Evolutionary conservation across 92 coral and sea anemone genomes (phyloP).

Genomic region (Bergia puertoricense): DNA sequence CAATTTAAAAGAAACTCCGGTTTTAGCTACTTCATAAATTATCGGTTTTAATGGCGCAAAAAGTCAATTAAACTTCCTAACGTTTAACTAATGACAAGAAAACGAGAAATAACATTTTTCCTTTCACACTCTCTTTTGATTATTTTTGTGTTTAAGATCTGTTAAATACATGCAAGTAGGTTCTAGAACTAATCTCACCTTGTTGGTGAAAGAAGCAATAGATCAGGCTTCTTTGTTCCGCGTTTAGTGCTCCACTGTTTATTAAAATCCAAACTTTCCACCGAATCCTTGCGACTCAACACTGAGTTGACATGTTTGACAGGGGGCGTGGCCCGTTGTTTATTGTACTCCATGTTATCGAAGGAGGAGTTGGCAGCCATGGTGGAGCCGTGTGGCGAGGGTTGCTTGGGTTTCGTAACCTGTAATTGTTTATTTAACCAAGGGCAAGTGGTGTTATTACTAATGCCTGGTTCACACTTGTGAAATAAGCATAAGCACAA

Average conservation of each 20-base stretch:
- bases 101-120: too few relatives aligned
- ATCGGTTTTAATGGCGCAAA: too few relatives aligned
- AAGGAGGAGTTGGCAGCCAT: background rate
- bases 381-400: background rate
- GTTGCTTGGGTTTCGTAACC: conserved; percentile 26
- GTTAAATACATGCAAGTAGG: too few relatives aligned
- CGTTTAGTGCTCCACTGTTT: conserved; percentile 32
- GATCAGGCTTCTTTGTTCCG: conserved; percentile 28
- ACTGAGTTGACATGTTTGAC: conserved; percentile 15
- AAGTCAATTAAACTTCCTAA: too few relatives aligned
- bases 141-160: too few relatives aligned
- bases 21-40: too few relatives aligned
- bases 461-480: too few relatives aligned
- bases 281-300: conserved; percentile 16
- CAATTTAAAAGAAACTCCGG: too few relatives aligned
- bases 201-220: conserved; percentile 31
- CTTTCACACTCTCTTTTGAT: too few relatives aligned
- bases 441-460: background rate
- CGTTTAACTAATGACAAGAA: too few relatives aligned
- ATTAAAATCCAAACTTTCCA: conserved; percentile 22
- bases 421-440: background rate
- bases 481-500: too few relatives aligned
- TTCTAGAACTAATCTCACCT: background rate
- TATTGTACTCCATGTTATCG: conserved; percentile 11
- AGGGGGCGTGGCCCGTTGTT: conserved; percentile 27